A percentile compares a stretch with the other conserved stretches of the same genome.
Conservation (phyloP, 53 echinoderm and acorn worm species). For the Echinometra lucunter region DNA sequence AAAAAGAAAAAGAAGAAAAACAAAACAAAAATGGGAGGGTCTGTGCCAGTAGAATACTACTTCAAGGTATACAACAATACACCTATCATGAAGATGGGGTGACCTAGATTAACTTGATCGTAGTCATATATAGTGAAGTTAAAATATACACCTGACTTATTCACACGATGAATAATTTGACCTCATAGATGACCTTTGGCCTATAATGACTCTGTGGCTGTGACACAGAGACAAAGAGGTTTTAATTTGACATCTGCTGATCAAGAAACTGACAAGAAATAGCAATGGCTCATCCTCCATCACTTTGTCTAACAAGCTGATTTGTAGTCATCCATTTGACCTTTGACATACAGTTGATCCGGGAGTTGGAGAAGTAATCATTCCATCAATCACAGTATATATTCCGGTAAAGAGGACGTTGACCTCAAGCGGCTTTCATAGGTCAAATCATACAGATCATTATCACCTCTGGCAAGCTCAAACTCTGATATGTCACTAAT, state of each 20-base stretch:
- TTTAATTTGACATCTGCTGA: conserved; percentile 2
- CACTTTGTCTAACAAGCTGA: background rate
- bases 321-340: conserved; percentile 9
- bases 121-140: background rate
- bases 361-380: background rate
- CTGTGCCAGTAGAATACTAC: background rate
- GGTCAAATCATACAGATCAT: background rate
- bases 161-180: background rate
- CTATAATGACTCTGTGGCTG: background rate
- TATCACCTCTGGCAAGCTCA: background rate
- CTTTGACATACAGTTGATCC: background rate
- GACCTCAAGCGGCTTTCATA: background rate
- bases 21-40: no score
- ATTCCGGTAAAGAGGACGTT: no score
- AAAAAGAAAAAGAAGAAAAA: no score
- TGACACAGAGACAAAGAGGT: background rate
- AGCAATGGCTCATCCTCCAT: background rate
- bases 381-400: background rate
- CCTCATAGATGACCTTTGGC: background rate
- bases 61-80: background rate
- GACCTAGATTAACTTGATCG: background rate
- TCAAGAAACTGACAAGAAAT: background rate
- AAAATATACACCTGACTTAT: no score
- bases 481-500: background rate
- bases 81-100: background rate